These are phyloP conservation scores for Leucoptera coffeella DNA, from an alignment of 2,888 invertebrate species.

Conservation along the genomic window DNA sequence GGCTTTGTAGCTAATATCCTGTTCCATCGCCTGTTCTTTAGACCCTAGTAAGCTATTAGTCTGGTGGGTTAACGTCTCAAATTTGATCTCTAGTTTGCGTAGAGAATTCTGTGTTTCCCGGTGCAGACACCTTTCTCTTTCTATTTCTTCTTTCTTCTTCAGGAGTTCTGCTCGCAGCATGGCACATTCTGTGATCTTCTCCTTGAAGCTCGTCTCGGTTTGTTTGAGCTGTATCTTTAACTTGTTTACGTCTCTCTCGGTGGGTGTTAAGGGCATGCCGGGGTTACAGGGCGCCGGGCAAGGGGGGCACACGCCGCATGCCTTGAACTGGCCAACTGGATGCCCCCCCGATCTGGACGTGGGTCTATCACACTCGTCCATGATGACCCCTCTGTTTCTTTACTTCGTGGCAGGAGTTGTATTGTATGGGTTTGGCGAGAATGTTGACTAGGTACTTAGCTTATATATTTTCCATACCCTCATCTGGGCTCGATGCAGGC, in stretches of 20 bases:
- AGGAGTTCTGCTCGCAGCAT: constrained; percentile 27
- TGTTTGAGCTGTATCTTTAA: constrained; percentile 55
- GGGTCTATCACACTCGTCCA: constrained; percentile 42
- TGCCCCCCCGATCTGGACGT: no score
- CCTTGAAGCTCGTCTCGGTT: constrained; percentile 62
- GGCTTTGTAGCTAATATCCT: constrained; percentile 39
- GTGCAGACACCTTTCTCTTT: constrained; percentile 52
- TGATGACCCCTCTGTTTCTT: constrained; percentile 36
- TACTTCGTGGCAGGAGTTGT: constrained; percentile 22
- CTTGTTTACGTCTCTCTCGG: constrained; percentile 53
- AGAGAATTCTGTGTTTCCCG: constrained; percentile 39
- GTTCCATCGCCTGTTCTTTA: constrained; percentile 57
- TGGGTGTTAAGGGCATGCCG: no score
- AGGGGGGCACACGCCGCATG: no score
- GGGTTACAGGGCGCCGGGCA: no score
- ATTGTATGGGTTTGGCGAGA: constrained; percentile 31
- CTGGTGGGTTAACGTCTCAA: constrained; percentile 15
- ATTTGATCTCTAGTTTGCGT: constrained; percentile 32
- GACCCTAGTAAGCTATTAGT: constrained; percentile 40
- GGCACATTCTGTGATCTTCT: constrained; percentile 58
- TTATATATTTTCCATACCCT: no score
- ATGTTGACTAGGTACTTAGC: no score
- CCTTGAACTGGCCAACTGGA: no score
- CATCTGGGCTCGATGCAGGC: no score
- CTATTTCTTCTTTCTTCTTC: constrained; percentile 47